Percentiles rank a stretch among this genome's conserved stretches.
These are phyloP conservation scores for Steatornis caripensis DNA, from an alignment of 2,113 vertebrate species.

Conservation along the genomic window DNA sequence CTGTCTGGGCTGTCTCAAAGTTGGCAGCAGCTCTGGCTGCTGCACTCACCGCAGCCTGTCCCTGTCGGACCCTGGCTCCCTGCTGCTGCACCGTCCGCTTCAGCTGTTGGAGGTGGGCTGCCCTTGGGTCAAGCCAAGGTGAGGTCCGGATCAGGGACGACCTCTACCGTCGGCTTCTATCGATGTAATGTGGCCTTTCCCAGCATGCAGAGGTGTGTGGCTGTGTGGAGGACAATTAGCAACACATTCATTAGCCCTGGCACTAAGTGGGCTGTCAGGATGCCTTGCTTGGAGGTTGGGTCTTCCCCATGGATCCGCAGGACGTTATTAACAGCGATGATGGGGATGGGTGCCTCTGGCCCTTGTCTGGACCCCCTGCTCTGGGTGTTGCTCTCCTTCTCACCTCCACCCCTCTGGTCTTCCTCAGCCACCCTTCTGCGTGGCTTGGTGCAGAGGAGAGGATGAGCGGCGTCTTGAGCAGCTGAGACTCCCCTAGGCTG, in stretches of 20 bases:
- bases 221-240: background rate
- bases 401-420: background rate
- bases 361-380: background rate
- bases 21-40: background rate
- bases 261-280: background rate
- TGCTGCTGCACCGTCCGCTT: accelerated
- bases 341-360: background rate
- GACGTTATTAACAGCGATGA: background rate
- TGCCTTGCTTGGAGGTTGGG: background rate
- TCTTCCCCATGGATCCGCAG: background rate
- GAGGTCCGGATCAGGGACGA: background rate
- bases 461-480: accelerated
- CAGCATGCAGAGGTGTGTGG: background rate
- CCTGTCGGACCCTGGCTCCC: background rate
- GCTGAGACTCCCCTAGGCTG: background rate
- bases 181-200: background rate
- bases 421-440: background rate
- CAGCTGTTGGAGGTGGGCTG: background rate
- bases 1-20: background rate
- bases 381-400: background rate
- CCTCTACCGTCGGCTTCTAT: background rate
- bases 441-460: background rate
- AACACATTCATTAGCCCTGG: background rate
- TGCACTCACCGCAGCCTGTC: background rate
- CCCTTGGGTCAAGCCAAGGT: background rate